Percentiles rank a stretch among this genome's conserved stretches.
Evolutionary conservation across 2,888 invertebrate species (phyloP).

Genomic region (Scelioninae gen. 2): DNA sequence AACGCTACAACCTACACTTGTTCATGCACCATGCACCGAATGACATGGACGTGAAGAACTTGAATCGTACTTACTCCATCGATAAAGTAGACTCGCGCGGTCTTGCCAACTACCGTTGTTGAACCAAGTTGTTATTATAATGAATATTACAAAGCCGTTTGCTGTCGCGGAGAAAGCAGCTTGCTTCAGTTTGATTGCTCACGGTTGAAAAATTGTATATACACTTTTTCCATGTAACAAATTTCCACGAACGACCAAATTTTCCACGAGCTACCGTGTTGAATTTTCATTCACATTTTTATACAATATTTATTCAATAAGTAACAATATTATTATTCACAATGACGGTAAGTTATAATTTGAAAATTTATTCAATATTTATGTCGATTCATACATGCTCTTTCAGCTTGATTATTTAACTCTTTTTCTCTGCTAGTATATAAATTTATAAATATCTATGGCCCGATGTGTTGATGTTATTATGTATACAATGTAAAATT

Average conservation of each 20-base stretch:
- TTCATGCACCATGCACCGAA: too few species aligned
- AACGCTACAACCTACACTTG: too few species aligned
- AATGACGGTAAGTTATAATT: conserved; percentile 43
- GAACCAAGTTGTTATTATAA: too few species aligned
- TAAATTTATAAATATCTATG: too few species aligned
- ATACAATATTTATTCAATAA: neutral
- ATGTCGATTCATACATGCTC: conserved; percentile 12
- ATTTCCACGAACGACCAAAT: neutral
- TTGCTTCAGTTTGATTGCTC: conserved; percentile 21
- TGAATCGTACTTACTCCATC: too few species aligned
- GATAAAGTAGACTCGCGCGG: too few species aligned
- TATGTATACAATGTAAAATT: too few species aligned
- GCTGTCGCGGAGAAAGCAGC: too few species aligned
- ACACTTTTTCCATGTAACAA: conserved; percentile 33
- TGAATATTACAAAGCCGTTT: too few species aligned
- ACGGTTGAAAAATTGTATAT: neutral
- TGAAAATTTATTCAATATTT: conserved; percentile 10
- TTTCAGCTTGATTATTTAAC: neutral
- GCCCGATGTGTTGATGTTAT: too few species aligned
- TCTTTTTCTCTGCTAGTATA: too few species aligned
- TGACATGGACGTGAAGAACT: conserved; percentile 12
- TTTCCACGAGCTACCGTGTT: neutral
- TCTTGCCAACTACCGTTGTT: too few species aligned
- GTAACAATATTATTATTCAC: neutral
- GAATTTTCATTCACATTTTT: conserved; percentile 4